phyloP scores from a whole-genome alignment of 1,140 invertebrate genomes.

The Antheraea pernyi region DNA sequence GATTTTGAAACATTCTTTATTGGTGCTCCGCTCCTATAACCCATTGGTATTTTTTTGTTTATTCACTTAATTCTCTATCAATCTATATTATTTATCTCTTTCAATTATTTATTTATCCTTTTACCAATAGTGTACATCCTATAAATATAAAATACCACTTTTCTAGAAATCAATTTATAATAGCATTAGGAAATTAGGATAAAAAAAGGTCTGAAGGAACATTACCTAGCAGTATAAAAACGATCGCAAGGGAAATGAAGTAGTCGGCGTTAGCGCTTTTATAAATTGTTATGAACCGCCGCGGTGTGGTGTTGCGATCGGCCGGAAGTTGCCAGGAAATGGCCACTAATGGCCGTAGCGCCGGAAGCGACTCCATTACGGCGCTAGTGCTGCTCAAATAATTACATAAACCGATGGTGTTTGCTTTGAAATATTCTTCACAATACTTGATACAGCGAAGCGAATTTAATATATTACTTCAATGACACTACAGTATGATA shows the following conservation, averaged over 20 bases:
- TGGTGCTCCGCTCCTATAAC: no score
- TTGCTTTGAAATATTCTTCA: slow-evolving; percentile 27
- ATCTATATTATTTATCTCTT: no score
- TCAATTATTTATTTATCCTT: no score
- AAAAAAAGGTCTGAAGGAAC: not conserved
- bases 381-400: slow-evolving; percentile 60
- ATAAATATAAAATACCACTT: not conserved
- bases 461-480: not conserved
- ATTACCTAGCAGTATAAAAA: not conserved
- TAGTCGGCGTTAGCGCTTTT: slow-evolving; percentile 20
- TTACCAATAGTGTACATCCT: not conserved
- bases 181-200: not conserved
- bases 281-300: slow-evolving; percentile 21
- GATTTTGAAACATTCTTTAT: no score
- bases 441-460: not conserved
- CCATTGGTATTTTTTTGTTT: no score
- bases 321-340: slow-evolving; percentile 66
- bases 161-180: not conserved
- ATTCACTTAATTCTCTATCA: no score
- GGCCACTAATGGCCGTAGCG: slow-evolving; percentile 68
- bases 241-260: slow-evolving; percentile 8
- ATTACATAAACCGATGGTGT: slow-evolving; percentile 43
- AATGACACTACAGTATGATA: no score
- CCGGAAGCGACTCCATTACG: slow-evolving; percentile 68
- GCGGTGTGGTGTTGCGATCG: slow-evolving; percentile 34